phyloP scores from a whole-genome alignment of 1,140 invertebrate species.

The Macrobrachium nipponense region DNA sequence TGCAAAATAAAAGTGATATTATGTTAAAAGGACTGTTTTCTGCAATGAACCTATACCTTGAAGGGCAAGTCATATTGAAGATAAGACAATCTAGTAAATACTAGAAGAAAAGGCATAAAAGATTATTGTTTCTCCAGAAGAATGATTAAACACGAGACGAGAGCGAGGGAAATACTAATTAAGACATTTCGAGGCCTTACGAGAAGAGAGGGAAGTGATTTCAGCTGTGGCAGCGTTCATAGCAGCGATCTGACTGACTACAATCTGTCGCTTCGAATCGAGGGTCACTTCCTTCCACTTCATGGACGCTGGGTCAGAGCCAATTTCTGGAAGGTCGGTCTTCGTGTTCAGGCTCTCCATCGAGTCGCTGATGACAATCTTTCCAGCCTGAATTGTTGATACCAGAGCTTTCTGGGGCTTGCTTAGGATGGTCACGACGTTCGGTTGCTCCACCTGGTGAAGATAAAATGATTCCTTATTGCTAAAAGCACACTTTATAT shows the following conservation, averaged over 20 bases:
- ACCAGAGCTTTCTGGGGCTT: constrained; percentile 88
- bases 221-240: constrained; percentile 99
- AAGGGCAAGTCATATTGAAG: no score
- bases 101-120: no score
- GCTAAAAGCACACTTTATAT: no score
- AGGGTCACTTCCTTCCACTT: constrained; percentile 91
- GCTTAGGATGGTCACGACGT: constrained; percentile 85
- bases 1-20: constrained; percentile 56
- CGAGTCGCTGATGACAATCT: constrained; percentile 86
- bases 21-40: constrained; percentile 59
- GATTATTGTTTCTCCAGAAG: no score
- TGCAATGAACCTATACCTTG: no score
- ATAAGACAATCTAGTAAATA: no score
- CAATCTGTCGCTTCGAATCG: constrained; percentile 95
- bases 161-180: no score
- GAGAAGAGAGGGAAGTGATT: constrained; percentile 94
- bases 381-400: constrained; percentile 88
- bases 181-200: constrained; percentile 62
- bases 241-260: constrained; percentile 95
- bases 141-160: no score
- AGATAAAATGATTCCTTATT: no score
- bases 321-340: constrained; percentile 83
- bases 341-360: constrained; percentile 82
- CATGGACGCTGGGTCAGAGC: constrained; percentile 76
- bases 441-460: constrained; percentile 83